Percentiles rank a stretch among this genome's conserved stretches.
phyloP scores from a whole-genome alignment of 2,888 invertebrate genomes.

The Plagodis pulveraria region DNA sequence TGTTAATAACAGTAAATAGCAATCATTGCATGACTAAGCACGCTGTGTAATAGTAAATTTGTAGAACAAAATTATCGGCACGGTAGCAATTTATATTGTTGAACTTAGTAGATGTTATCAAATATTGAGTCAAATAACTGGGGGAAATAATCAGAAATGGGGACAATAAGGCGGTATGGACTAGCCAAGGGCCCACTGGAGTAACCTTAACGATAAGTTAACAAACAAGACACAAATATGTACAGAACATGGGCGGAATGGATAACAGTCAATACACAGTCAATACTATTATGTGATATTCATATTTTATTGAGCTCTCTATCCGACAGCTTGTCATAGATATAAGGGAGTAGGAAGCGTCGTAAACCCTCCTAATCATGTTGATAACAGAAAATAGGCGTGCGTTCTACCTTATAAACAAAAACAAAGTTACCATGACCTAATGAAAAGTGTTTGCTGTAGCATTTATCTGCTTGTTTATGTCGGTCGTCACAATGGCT shows the following conservation, averaged over 20 bases:
- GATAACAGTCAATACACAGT: slow-evolving; percentile 42
- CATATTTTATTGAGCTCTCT: slow-evolving; percentile 26
- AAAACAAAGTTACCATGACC: slow-evolving; percentile 35
- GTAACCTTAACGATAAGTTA: slow-evolving; percentile 49
- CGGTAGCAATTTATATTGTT: slow-evolving; percentile 3
- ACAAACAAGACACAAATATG: slow-evolving; percentile 43
- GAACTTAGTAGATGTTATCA: neutral
- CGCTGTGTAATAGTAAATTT: slow-evolving; percentile 6
- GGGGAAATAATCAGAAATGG: slow-evolving; percentile 12
- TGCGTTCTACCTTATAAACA: slow-evolving; percentile 16
- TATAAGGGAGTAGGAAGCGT: slow-evolving; percentile 10
- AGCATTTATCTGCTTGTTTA: slow-evolving; percentile 26
- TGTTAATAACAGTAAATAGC: slow-evolving; percentile 14
- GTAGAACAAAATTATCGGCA: slow-evolving; percentile 7
- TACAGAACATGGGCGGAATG: slow-evolving; percentile 32
- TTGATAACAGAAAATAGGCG: too few species aligned
- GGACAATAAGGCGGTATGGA: slow-evolving; percentile 13
- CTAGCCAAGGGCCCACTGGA: slow-evolving; percentile 21
- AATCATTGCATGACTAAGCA: slow-evolving; percentile 14
- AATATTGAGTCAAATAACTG: slow-evolving; percentile 5
- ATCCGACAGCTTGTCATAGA: slow-evolving; percentile 4
- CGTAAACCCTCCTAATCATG: slow-evolving; percentile 6
- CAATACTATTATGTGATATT: slow-evolving; percentile 25
- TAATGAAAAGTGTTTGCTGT: slow-evolving; percentile 29
- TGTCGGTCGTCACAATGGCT: slow-evolving; percentile 9